Percentiles rank a stretch among this genome's conserved stretches.
phyloP scores from a whole-genome alignment of 2,888 invertebrate species.

The Tetragonula carbonaria region DNA sequence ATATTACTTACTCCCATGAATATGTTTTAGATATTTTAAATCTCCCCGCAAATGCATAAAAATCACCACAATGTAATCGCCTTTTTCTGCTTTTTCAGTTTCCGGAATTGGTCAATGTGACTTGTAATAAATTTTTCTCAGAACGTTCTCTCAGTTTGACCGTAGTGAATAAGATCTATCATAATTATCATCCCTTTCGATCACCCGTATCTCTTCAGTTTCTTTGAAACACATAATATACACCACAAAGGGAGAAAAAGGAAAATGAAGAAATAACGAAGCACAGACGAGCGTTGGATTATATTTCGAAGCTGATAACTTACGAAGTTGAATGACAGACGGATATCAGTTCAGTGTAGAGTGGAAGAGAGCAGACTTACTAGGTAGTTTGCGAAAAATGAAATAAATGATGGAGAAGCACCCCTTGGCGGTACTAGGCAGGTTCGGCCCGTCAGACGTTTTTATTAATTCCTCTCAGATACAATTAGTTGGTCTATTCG shows the following conservation, averaged over 20 bases:
- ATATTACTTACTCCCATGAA: no score
- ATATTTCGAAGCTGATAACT: conserved; percentile 56
- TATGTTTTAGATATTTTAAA: no score
- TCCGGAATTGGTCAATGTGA: no score
- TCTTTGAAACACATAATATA: neutral
- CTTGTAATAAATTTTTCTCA: no score
- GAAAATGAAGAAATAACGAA: conserved; percentile 24
- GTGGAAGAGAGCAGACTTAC: conserved; percentile 64
- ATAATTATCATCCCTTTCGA: conserved; percentile 17
- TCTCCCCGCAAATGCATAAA: no score
- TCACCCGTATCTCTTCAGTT: neutral
- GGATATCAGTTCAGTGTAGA: conserved; percentile 56
- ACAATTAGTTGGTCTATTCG: conserved; percentile 84
- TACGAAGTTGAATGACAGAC: conserved; percentile 66
- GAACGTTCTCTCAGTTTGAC: neutral
- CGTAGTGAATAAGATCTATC: neutral
- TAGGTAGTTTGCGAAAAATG: conserved; percentile 75
- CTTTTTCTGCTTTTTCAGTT: no score
- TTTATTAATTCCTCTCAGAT: conserved; percentile 84
- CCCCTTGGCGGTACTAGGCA: conserved; percentile 65
- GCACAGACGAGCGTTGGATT: conserved; percentile 44
- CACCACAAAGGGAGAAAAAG: neutral
- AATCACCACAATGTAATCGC: no score
- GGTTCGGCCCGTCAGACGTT: conserved; percentile 77
- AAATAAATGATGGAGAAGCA: conserved; percentile 80